Percentiles rank a stretch among this genome's conserved stretches.
Conservation (phyloP, 2,888 invertebrate species). For the Tachystola acroxantha region DNA sequence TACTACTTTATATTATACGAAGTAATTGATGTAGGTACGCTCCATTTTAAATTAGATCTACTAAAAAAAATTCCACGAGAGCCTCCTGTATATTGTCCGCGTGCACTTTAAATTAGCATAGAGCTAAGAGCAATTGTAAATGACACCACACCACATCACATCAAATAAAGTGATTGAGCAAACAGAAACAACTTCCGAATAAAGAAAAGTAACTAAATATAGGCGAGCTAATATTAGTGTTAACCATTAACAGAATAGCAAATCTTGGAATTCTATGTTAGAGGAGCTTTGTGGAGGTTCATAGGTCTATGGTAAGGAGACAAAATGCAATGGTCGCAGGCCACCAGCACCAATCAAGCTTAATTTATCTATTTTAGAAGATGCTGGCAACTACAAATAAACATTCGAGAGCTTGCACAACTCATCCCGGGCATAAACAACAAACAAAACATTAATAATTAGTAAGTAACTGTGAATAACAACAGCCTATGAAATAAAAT, state of each 20-base stretch:
- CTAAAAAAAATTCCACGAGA: constrained; percentile 27
- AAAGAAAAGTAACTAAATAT: constrained; percentile 4
- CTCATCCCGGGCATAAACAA: too few species aligned
- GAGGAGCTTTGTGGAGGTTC: neutral
- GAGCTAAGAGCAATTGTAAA: constrained; percentile 15
- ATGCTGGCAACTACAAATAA: constrained; percentile 29
- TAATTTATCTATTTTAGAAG: constrained; percentile 41
- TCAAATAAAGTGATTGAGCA: constrained; percentile 1
- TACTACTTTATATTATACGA: too few species aligned
- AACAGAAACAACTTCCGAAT: constrained; percentile 9
- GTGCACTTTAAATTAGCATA: constrained; percentile 22
- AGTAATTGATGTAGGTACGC: constrained; percentile 8
- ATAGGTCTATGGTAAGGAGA: constrained; percentile 9
- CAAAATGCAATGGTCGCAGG: constrained; percentile 21
- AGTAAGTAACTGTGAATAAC: neutral
- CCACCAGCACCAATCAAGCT: constrained; percentile 38
- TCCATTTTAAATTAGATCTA: constrained; percentile 26
- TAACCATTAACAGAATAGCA: neutral
- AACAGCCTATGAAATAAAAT: too few species aligned
- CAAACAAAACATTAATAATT: neutral
- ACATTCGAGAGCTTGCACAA: constrained; percentile 14
- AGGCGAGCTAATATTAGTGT: constrained; percentile 1
- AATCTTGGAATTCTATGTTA: neutral
- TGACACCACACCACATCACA: constrained; percentile 5
- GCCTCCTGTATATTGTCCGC: constrained; percentile 3